phyloP scores from a whole-genome alignment of 2,888 invertebrate genomes.

The Invenusta paracnida region DNA sequence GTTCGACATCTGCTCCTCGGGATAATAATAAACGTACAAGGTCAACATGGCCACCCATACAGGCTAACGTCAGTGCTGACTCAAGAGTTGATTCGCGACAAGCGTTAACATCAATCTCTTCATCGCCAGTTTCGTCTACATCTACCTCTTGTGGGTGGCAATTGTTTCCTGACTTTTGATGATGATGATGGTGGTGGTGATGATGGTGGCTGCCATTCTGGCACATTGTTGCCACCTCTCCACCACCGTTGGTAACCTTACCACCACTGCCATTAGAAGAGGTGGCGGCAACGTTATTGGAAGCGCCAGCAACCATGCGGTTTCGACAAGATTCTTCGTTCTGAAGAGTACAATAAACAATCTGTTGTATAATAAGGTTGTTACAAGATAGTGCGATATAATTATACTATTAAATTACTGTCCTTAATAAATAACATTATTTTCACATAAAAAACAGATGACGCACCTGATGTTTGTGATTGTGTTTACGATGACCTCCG shows the following conservation, averaged over 20 bases:
- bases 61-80: conserved; percentile 91
- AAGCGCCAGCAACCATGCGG: background rate
- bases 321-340: background rate
- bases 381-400: too few species aligned
- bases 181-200: background rate
- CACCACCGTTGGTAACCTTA: too few species aligned
- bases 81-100: conserved; percentile 98
- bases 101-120: conserved; percentile 84
- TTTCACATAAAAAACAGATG: too few species aligned
- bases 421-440: too few species aligned
- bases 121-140: too few species aligned
- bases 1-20: conserved; percentile 91
- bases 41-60: conserved; percentile 86
- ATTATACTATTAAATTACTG: too few species aligned
- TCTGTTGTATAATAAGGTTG: too few species aligned
- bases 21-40: conserved; percentile 83
- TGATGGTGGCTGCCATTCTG: too few species aligned
- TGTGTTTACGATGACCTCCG: background rate
- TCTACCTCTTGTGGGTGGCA: too few species aligned
- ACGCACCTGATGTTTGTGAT: background rate
- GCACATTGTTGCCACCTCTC: too few species aligned
- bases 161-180: background rate
- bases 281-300: background rate
- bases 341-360: too few species aligned
- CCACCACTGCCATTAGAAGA: background rate